These are phyloP conservation scores for Leptodactylus fallax DNA, from an alignment of 2,797 vertebrate species.

Conservation along the genomic window DNA sequence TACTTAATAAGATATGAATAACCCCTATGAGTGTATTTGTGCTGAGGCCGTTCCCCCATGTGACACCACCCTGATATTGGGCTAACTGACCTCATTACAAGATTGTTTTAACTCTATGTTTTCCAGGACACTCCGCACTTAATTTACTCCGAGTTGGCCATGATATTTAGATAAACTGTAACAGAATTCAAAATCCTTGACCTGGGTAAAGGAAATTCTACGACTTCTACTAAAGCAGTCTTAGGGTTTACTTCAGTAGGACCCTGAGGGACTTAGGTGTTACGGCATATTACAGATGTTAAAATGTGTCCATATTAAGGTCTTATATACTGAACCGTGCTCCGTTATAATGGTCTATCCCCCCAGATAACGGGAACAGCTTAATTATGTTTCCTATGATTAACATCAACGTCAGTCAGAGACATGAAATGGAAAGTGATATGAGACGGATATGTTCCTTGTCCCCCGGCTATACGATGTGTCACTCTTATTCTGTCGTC, in stretches of 20 bases:
- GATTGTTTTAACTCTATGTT: too few relatives aligned
- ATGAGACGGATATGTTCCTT: background rate
- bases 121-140: too few relatives aligned
- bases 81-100: too few relatives aligned
- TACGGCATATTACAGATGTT: background rate
- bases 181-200: background rate
- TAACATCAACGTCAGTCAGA: constrained; percentile 9
- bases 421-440: constrained; percentile 16
- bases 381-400: constrained; percentile 9
- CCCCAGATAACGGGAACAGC: background rate
- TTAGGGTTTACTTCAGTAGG: too few relatives aligned
- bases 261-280: too few relatives aligned
- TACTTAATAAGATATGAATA: too few relatives aligned
- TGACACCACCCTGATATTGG: too few relatives aligned
- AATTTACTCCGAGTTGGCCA: too few relatives aligned
- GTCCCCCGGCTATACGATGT: constrained; percentile 6
- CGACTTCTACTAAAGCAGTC: background rate
- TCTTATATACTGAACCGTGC: background rate
- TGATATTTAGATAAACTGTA: too few relatives aligned
- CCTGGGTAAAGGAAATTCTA: too few relatives aligned
- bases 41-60: too few relatives aligned
- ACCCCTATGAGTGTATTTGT: too few relatives aligned
- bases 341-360: background rate
- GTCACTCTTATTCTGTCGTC: constrained; percentile 36
- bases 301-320: background rate